Evolutionary conservation across 2,888 invertebrate genomes (phyloP), one percentile per base, ranked within the genome.

Genomic region (Nemotelus pantherinus): DNA sequence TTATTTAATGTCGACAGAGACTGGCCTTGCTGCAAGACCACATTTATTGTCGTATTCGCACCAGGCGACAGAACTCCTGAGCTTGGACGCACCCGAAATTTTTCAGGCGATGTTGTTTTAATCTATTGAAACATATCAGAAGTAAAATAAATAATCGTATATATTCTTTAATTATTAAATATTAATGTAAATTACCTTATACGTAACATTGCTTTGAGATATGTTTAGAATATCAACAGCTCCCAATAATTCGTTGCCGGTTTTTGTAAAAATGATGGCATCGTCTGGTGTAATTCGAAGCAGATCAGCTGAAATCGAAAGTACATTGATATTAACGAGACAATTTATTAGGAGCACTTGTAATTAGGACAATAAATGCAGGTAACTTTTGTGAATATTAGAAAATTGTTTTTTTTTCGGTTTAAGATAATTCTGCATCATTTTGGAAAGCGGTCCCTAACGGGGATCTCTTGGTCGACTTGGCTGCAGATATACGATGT

Each of bases 21-120:
- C 82, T 92, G 93, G 3, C 93, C 94, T 10, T 92, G 89, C 82
- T 94, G 93, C 1, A 97, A 89, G 3, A 92, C 91, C 2, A 97
- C 93, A 57, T 90, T 89, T 0, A 97, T 91, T 0, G 89, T 89
- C 57, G 91, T 90, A 0, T 89, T 88, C 2, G 90, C 90, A 6
- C 92, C 92, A 0, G 93, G 91, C 2, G 89, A 87, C 74, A 98
- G 85, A 4, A 92, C 88, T 0, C 97, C 97, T 4, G 93, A 92
- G 82, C 95, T 96, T 0, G 97, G 98, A 75, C 95, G 91, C 1
- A 99, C 98, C 48, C 96, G 89, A 88, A 96, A 98, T 86, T 97
- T 97, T 83, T 97, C 96, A 0, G 98, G 98, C 0, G 97, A 94
- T 3, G 98, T 98, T 10, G 98, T 98, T 87, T 98, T 95, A 80